phyloP scores from a whole-genome alignment of 2,888 invertebrate species.

The Ophion obscuratus region DNA sequence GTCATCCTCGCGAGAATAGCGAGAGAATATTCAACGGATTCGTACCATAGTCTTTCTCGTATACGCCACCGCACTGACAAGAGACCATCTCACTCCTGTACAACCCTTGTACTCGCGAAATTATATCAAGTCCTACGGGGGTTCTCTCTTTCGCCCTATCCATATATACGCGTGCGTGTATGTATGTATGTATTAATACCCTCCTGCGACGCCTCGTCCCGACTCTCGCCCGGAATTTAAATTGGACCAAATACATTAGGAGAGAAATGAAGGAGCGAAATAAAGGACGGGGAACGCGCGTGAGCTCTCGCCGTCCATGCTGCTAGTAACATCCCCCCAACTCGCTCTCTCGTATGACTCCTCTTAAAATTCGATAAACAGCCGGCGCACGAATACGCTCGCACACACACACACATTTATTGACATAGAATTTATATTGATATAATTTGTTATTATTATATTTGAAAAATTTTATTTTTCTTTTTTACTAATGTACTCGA shows the following conservation, averaged over 20 bases:
- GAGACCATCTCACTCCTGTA: conserved; percentile 40
- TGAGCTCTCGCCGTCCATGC: conserved; percentile 13
- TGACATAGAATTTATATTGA: too few relatives aligned
- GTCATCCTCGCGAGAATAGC: conserved; percentile 60
- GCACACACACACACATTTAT: background rate
- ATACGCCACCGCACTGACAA: conserved; percentile 1
- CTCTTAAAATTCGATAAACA: conserved; percentile 19
- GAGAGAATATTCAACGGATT: conserved; percentile 39
- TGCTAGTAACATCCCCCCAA: conserved; percentile 16
- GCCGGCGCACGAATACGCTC: background rate
- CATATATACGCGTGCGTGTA: background rate
- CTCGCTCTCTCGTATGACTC: conserved; percentile 32
- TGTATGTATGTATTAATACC: conserved; percentile 30
- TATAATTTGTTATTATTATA: too few relatives aligned
- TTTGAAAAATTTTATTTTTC: too few relatives aligned
- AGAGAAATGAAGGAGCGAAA: conserved; percentile 74
- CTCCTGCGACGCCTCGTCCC: conserved; percentile 38
- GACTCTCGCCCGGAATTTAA: conserved; percentile 75
- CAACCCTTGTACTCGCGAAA: conserved; percentile 72
- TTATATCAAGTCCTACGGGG: conserved; percentile 77
- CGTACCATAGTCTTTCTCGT: conserved; percentile 55
- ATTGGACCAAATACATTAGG: conserved; percentile 76
- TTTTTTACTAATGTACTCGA: too few relatives aligned
- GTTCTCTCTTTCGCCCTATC: conserved; percentile 53
- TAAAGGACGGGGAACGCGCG: conserved; percentile 62